These are phyloP conservation scores for Chiloscyllium plagiosum DNA, from an alignment of 2,113 vertebrate genomes.

Conservation along the genomic window DNA sequence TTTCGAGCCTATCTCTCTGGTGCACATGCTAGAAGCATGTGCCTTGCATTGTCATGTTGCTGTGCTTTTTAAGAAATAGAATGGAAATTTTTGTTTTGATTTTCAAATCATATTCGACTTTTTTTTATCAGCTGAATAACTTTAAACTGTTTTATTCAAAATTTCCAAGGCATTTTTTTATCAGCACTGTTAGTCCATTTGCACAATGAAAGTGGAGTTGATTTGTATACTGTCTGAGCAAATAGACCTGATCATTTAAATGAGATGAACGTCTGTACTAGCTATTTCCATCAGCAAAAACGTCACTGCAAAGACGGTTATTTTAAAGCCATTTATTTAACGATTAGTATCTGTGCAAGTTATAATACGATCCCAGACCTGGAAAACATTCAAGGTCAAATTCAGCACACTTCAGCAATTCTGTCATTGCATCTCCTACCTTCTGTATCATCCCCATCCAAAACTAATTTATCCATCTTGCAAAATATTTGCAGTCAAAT, in stretches of 20 bases:
- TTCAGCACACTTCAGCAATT: not conserved
- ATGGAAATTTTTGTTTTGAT: not conserved
- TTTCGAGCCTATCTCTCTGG: not conserved
- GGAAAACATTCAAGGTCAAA: not conserved
- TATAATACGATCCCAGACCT: not conserved
- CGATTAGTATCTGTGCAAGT: not conserved
- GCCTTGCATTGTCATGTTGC: not conserved
- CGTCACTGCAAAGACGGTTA: not conserved
- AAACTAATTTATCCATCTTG: not conserved
- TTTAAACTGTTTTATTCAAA: not conserved
- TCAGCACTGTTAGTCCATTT: not conserved
- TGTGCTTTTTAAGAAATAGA: not conserved
- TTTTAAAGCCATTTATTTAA: not conserved
- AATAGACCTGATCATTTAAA: not conserved
- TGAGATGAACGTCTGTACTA: not conserved
- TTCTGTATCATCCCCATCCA: not conserved
- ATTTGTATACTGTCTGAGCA: not conserved
- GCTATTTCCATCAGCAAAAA: not conserved
- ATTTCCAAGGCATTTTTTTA: not conserved
- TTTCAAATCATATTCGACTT: not conserved
- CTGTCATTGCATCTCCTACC: not conserved
- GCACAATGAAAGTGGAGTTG: not conserved
- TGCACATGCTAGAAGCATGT: not conserved
- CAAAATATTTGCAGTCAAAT: not conserved
- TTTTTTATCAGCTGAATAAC: not conserved